phyloP scores from a whole-genome alignment of 2,888 invertebrate species.

The Xestia rhomboidea region DNA sequence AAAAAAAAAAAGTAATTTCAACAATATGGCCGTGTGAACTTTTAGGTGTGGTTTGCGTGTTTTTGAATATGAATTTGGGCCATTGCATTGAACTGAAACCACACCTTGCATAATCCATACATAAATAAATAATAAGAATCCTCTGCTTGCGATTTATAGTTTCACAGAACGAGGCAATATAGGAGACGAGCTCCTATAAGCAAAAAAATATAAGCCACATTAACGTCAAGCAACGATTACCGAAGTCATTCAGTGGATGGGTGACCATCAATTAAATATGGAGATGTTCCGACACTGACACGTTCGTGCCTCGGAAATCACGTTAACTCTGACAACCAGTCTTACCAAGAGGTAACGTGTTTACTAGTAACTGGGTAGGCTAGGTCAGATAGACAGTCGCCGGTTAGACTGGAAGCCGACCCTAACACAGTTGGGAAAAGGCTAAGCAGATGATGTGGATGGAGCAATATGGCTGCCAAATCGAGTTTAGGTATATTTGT shows the following conservation, averaged over 20 bases:
- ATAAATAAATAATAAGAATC: constrained; percentile 22
- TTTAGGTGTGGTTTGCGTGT: constrained; percentile 31
- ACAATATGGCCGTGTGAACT: not conserved
- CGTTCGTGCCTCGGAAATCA: not conserved
- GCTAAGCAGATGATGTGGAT: not conserved
- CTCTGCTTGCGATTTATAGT: not conserved
- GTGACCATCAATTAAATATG: not conserved
- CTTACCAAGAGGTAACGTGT: not conserved
- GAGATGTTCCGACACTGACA: too few species aligned
- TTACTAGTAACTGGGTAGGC: not conserved
- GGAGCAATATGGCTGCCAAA: not conserved
- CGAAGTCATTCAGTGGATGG: not conserved
- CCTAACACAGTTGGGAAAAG: not conserved
- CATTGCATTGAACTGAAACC: constrained; percentile 18
- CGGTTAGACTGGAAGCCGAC: not conserved
- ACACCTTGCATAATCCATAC: constrained; percentile 20
- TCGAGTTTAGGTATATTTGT: not conserved
- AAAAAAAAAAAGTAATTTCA: not conserved
- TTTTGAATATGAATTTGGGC: constrained; percentile 40
- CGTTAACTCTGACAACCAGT: not conserved
- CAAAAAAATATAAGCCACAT: not conserved
- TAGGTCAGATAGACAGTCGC: not conserved
- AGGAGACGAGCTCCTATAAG: not conserved
- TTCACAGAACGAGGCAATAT: not conserved
- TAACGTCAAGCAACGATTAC: not conserved